These are phyloP conservation scores for Temnothorax nylanderi DNA, from an alignment of 1,140 invertebrate genomes.

Conservation along the genomic window DNA sequence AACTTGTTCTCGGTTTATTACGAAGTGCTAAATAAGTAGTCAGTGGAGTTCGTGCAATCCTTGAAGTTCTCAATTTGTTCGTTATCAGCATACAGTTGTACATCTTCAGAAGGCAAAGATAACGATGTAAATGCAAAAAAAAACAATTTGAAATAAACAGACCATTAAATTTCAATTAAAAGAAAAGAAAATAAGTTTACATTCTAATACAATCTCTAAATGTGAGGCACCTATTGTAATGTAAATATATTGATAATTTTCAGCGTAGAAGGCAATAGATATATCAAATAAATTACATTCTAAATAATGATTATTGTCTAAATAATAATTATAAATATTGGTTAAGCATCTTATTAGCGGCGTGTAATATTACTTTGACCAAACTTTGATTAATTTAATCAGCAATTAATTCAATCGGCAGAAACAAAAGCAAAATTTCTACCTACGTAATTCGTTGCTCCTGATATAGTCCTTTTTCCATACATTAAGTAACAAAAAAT, in stretches of 20 bases:
- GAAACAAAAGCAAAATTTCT: no score
- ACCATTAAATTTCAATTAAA: not conserved
- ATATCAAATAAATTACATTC: no score
- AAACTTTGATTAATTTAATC: no score
- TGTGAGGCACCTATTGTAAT: not conserved
- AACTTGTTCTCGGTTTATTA: constrained; percentile 64
- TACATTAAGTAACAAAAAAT: no score
- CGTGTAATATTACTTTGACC: not conserved
- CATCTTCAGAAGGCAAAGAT: not conserved
- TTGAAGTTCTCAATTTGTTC: constrained; percentile 1
- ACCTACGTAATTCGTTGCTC: no score
- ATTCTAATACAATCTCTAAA: not conserved
- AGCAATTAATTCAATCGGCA: no score
- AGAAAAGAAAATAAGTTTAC: not conserved
- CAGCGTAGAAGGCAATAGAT: not conserved
- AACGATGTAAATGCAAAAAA: not conserved
- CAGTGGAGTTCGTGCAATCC: not conserved
- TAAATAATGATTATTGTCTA: not conserved
- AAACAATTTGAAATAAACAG: not conserved
- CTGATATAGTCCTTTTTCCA: no score
- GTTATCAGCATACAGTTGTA: not conserved
- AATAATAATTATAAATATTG: not conserved
- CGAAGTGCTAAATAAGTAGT: constrained; percentile 75
- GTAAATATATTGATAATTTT: not conserved
- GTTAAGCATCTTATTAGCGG: not conserved